Base-by-base conservation (phyloP, 2,113 vertebrate genomes). In the Gymnocephalus cernua region DNA sequence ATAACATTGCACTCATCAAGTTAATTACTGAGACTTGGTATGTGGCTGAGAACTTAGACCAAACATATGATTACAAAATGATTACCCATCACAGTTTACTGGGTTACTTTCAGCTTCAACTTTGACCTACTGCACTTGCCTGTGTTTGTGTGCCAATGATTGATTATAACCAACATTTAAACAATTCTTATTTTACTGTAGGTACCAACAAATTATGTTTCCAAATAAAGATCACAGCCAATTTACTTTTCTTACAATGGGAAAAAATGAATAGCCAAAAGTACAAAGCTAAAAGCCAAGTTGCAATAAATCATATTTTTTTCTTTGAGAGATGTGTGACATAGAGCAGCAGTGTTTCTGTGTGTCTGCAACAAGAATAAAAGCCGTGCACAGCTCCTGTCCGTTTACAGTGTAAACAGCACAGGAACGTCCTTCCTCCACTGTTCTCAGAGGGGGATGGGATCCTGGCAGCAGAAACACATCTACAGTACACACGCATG, bases 331-430 rank as follows among this genome's bases (percentile, higher is more conserved):
- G 45, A 48, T 62, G 10, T 35, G 41, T 58, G 56, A 77, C 48
- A 27, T 1, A 4, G 35, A 66, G 82, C 21, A 2, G 38, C 58
- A 61, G 44, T 50, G 44, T 14, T 32, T 75, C 21, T 53, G 62
- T 69, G 53, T 23, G 50, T 67, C 59, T 74, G 68, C 68, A 8
- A 4, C 29, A 48, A 35, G 76, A 65, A 66, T 67, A 69, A 68
- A 77, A 85, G 47, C 16, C 11, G 12, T 59, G 71, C 71, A 44
- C 56, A 68, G 74, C 48, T 90, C 58, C 44, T 77, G 76, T 58
- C 54, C 59, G 61, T 91, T 87, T 84, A 84, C 84, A 66, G 57
- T 87, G 82, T 82, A 85, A 89, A 85, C 82, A 86, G 16, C 69
- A 73, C 10, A 74, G 56, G 78, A 78, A 88, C 53, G 35, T 59